Evolutionary conservation across 2,797 vertebrate genomes (phyloP).

Genomic region (Falco columbarius): DNA sequence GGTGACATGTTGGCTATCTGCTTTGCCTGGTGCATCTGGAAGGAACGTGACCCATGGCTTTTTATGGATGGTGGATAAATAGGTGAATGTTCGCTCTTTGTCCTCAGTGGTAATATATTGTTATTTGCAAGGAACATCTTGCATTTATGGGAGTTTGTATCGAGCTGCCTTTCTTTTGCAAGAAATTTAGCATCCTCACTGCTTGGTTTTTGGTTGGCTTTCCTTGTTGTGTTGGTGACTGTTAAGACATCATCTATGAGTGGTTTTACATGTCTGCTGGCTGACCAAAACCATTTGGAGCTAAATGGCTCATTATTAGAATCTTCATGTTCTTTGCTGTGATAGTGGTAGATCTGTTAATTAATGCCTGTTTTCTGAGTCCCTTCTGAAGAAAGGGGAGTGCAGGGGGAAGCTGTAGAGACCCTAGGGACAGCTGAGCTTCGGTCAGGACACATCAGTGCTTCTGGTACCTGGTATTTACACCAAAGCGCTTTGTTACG

Average conservation of each 20-base stretch:
- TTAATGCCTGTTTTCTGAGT: neutral
- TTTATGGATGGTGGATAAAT: rapidly evolving
- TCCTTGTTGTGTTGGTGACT: neutral
- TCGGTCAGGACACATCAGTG: neutral
- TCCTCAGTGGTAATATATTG: neutral
- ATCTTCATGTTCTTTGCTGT: neutral
- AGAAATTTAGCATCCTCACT: neutral
- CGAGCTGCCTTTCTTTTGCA: neutral
- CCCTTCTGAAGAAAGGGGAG: neutral
- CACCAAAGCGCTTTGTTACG: neutral
- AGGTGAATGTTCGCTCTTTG: neutral
- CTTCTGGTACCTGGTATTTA: neutral
- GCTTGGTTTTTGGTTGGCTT: neutral
- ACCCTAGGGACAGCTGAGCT: neutral
- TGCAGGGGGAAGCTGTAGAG: neutral
- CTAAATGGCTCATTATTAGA: neutral
- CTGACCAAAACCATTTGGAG: neutral
- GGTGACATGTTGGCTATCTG: rapidly evolving
- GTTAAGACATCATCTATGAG: neutral
- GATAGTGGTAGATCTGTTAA: neutral
- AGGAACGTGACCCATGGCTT: rapidly evolving
- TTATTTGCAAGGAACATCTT: neutral
- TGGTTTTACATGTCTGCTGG: neutral
- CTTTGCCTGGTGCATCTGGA: neutral
- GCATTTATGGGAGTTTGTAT: neutral